These are phyloP conservation scores for Heliocidaris erythrogramma DNA, from an alignment of 35 echinoderm and acorn worm genomes.

Conservation along the genomic window DNA sequence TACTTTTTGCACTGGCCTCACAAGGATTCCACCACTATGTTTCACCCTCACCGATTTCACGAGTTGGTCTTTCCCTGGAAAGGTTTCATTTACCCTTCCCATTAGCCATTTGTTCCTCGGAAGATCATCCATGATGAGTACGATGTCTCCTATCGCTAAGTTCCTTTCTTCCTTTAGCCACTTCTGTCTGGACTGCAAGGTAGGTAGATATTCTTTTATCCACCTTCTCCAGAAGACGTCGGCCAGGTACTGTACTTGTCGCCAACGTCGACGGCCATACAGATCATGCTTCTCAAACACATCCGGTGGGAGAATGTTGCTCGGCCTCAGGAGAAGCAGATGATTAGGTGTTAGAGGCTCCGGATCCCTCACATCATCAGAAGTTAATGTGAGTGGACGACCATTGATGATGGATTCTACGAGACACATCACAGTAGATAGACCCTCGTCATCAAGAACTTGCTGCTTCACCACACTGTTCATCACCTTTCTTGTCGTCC, in stretches of 20 bases:
- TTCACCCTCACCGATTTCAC: constrained; percentile 62
- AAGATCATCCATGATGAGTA: constrained; percentile 36
- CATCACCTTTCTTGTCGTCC: constrained; percentile 38
- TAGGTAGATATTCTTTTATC: constrained; percentile 51
- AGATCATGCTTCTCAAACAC: constrained; percentile 33
- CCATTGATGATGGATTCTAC: constrained; percentile 69
- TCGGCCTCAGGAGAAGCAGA: constrained; percentile 19
- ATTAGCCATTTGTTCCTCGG: constrained; percentile 58
- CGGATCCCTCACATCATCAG: constrained; percentile 23
- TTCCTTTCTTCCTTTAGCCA: constrained; percentile 33
- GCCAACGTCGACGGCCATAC: constrained; percentile 55
- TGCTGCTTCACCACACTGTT: constrained; percentile 17
- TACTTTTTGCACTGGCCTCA: constrained; percentile 72
- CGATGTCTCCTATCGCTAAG: constrained; percentile 44
- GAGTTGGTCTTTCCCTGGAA: constrained; percentile 41
- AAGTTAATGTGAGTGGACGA: constrained; percentile 44
- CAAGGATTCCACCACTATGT: constrained; percentile 29
- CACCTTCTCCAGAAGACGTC: constrained; percentile 71
- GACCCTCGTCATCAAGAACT: constrained; percentile 62
- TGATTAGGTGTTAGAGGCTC: constrained; percentile 54
- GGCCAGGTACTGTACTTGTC: constrained; percentile 80
- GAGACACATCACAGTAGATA: constrained; percentile 57
- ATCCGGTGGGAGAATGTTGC: not conserved
- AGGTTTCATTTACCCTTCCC: constrained; percentile 49
- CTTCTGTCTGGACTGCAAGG: constrained; percentile 46